Evolutionary conservation across 2,888 invertebrate genomes (phyloP).

Genomic region (Macroteleia sp.): DNA sequence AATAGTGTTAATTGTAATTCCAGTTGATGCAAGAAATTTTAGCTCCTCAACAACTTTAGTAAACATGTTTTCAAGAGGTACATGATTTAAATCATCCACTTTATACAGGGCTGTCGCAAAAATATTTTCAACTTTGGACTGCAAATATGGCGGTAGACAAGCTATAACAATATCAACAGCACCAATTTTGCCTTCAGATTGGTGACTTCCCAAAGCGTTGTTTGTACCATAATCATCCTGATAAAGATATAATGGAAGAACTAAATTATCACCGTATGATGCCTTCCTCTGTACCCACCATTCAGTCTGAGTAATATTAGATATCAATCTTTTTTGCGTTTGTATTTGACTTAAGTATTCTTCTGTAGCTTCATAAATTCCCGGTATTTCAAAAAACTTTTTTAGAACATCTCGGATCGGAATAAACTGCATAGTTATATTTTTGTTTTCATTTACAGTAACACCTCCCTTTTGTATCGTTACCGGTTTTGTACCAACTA

Average conservation of each 20-base stretch:
- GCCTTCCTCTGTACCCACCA: neutral
- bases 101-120: constrained; percentile 27
- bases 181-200: constrained; percentile 14
- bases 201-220: constrained; percentile 17
- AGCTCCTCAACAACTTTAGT: constrained; percentile 8
- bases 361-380: too few species aligned
- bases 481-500: too few species aligned
- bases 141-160: constrained; percentile 31
- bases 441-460: too few species aligned
- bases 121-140: constrained; percentile 40
- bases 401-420: too few species aligned
- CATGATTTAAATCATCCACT: constrained; percentile 4
- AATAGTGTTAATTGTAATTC: constrained; percentile 6
- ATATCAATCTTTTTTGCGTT: constrained; percentile 2
- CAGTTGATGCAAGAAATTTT: constrained; percentile 9
- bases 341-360: too few species aligned
- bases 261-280: constrained; percentile 4
- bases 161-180: neutral
- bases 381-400: too few species aligned
- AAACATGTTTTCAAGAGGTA: constrained; percentile 13
- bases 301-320: constrained; percentile 1
- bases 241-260: constrained; percentile 16
- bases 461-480: too few species aligned
- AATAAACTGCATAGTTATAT: too few species aligned
- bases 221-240: constrained; percentile 33